Conservation (phyloP, 2,797 vertebrate species). For the Alcedo quadribrachys region DNA sequence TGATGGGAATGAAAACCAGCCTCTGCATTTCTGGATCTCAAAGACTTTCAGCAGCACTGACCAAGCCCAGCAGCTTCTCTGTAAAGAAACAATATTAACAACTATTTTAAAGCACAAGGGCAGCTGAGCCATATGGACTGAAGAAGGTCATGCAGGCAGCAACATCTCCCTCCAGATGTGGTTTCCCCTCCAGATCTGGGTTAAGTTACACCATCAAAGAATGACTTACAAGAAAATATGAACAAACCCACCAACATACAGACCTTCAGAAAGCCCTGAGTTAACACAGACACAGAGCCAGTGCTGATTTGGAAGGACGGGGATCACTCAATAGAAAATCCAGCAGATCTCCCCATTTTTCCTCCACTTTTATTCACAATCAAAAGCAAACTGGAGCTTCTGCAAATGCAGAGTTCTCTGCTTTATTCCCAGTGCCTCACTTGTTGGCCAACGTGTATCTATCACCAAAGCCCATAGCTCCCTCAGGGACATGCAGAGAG, state of each 20-base stretch:
- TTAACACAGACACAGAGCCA: not conserved
- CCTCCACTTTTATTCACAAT: not conserved
- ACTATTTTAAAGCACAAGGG: not conserved
- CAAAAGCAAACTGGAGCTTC: not conserved
- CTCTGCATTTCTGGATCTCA: not conserved
- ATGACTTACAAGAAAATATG: not conserved
- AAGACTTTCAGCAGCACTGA: not conserved
- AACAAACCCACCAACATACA: not conserved
- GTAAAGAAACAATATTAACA: not conserved
- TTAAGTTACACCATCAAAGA: not conserved
- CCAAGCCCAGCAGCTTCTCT: not conserved
- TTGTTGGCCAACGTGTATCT: rapidly evolving
- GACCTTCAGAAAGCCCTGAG: not conserved
- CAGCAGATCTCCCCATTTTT: not conserved
- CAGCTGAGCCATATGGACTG: not conserved
- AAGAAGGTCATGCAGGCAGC: not conserved
- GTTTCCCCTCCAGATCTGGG: not conserved
- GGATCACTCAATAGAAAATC: not conserved
- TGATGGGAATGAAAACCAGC: not conserved
- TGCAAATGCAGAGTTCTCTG: not conserved
- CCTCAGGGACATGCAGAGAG: not conserved
- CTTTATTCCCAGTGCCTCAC: not conserved
- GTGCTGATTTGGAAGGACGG: not conserved
- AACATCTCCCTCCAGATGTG: not conserved
- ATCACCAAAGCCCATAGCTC: not conserved